These are phyloP conservation scores for Betta splendens DNA, from an alignment of 2,797 vertebrate species.

Conservation along the genomic window DNA sequence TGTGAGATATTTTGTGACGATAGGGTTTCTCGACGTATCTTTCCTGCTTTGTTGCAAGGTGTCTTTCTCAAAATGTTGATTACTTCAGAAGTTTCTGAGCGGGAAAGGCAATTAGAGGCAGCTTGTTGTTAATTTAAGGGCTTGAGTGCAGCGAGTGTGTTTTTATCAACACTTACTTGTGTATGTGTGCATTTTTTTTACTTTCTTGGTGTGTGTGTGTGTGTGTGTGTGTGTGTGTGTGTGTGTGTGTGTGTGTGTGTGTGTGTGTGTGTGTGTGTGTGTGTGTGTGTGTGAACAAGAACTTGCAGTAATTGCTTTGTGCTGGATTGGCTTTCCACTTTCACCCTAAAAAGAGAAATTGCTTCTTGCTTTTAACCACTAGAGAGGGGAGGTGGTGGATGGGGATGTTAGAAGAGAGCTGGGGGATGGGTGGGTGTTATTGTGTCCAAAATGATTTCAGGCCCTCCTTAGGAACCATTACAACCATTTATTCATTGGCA, in stretches of 20 bases:
- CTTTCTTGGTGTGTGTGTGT: conserved; percentile 10
- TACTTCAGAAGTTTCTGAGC: conserved; percentile 33
- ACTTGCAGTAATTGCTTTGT: conserved; percentile 64
- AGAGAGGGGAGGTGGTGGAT: conserved; percentile 29
- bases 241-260: conserved; percentile 5
- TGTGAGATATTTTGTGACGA: conserved; percentile 13
- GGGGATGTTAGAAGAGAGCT: conserved; percentile 21
- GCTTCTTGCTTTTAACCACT: conserved; percentile 60
- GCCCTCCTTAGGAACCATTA: conserved; percentile 55
- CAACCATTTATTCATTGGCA: conserved; percentile 49
- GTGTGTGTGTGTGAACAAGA: conserved; percentile 11
- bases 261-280: not conserved
- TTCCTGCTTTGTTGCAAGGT: conserved; percentile 3
- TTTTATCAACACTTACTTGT: conserved; percentile 10
- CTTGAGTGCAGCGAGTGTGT: conserved; percentile 9
- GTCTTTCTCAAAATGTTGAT: conserved; percentile 33
- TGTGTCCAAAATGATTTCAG: conserved; percentile 59
- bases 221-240: not conserved
- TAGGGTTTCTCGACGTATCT: not conserved
- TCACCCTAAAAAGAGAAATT: conserved; percentile 62
- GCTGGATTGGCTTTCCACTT: conserved; percentile 53
- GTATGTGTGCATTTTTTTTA: conserved; percentile 3
- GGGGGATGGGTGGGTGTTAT: conserved; percentile 5
- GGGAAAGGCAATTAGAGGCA: conserved; percentile 46
- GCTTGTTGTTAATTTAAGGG: conserved; percentile 47